These are phyloP conservation scores for Petrocephalus zakoni DNA, from an alignment of 2,113 vertebrate genomes.

Conservation along the genomic window DNA sequence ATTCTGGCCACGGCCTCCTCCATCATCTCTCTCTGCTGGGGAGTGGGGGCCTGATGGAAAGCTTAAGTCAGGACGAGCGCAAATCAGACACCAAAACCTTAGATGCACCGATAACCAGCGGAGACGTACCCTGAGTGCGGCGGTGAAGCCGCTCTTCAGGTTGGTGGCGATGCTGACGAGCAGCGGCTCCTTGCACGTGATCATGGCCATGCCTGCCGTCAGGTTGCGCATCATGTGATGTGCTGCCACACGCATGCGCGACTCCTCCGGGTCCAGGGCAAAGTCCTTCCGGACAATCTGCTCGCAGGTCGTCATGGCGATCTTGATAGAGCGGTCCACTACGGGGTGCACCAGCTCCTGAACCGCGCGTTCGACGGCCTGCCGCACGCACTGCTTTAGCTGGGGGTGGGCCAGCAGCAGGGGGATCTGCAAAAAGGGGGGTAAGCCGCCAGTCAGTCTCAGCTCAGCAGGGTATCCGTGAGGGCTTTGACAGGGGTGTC, in stretches of 20 bases:
- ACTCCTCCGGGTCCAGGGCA: constrained; percentile 91
- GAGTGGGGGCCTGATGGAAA: constrained; percentile 76
- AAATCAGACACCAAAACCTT: background rate
- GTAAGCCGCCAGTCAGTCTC: too few species aligned
- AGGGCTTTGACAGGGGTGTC: background rate
- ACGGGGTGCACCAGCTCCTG: constrained; percentile 94
- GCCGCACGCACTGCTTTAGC: constrained; percentile 90
- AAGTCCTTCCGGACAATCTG: constrained; percentile 98
- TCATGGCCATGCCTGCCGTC: constrained; percentile 98
- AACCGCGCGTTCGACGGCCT: constrained; percentile 89
- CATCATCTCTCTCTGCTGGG: constrained; percentile 98
- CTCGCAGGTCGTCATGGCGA: constrained; percentile 97
- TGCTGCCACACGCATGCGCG: constrained; percentile 91
- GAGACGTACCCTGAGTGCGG: constrained; percentile 78
- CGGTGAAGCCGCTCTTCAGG: constrained; percentile 91
- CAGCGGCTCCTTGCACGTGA: constrained; percentile 92
- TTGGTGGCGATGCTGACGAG: constrained; percentile 96
- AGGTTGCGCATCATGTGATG: constrained; percentile 99
- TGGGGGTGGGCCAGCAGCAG: constrained; percentile 95
- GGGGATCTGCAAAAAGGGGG: constrained; percentile 64
- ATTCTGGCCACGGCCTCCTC: constrained; percentile 93
- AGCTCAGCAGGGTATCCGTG: background rate
- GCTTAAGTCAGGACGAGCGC: background rate
- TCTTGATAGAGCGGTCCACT: constrained; percentile 95
- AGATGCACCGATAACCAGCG: background rate